Base-by-base conservation (phyloP, 2,888 invertebrate species). In the Andrena chrysosceles region DNA sequence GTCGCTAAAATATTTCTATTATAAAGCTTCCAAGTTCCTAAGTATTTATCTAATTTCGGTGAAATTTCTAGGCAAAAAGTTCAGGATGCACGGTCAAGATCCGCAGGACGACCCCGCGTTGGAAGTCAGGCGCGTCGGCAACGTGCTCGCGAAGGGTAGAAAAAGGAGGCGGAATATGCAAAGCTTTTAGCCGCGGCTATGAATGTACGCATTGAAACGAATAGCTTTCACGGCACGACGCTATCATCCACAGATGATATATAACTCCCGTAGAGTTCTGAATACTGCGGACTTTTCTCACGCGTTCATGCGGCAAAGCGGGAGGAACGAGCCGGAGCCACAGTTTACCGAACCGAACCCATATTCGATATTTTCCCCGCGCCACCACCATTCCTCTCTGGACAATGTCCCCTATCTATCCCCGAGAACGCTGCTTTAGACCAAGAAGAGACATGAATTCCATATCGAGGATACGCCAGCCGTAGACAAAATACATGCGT, bases 161-260 rank as follows among this genome's bases (percentile, higher is more conserved):
- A 76, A 79, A 82, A 84, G 79, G 66, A 82, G 71, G 42, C 66
- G 73, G 80, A 85, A 87, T 86, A 88, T 84, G 85, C 85, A 71
- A 86, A 87, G 88, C 89, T 91, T 91, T 90, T 87, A 90, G 88
- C 86, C 88, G 74, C 81, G 72, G 83, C 64, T 66, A 87, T 89
- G 89, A 90, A 87, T 86, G 86, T 87, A 90, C 87, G 88, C 90
- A 91, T 91, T 91, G 91, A 91, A 91, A 91, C 91, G 91, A 90
- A 92, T 91, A 90, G 89, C 90, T 91, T 92, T 90, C 87, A 89
- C 85, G 86, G 87, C 83, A 70, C 79, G 85, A 84, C 90, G 89
- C 91, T 90, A 92, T 92, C 92, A 92, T 91, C 88, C 89, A 89
- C 92, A 91, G 91, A 91, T 92, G 92, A 92, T 91, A 87, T 91